Percentiles rank a stretch among this genome's conserved stretches.
These are phyloP conservation scores for Podarcis cretensis DNA, from an alignment of 2,113 vertebrate species.

Conservation along the genomic window DNA sequence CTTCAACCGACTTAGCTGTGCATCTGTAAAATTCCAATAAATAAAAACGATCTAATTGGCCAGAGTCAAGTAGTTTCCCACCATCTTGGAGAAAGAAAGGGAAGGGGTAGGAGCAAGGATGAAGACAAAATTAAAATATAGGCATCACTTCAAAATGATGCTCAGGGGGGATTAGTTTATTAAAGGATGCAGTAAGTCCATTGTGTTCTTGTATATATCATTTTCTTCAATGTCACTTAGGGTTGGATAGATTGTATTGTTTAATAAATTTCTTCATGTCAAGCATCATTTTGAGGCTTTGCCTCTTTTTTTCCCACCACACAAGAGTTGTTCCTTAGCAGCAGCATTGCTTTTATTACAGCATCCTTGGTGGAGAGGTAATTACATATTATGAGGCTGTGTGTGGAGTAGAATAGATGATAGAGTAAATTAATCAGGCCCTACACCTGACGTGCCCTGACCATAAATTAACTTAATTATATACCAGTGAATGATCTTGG, in stretches of 20 bases:
- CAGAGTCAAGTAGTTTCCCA: neutral
- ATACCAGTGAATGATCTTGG: constrained; percentile 5
- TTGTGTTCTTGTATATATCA: no score
- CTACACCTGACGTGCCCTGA: neutral
- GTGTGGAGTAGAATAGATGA: neutral
- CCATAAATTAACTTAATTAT: constrained; percentile 11
- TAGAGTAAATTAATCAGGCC: constrained; percentile 12
- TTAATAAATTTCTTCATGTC: neutral
- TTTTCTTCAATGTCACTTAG: neutral
- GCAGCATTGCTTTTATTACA: neutral
- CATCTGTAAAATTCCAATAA: neutral
- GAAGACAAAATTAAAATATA: neutral
- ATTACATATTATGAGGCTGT: rapidly evolving
- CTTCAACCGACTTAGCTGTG: neutral
- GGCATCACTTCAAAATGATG: neutral
- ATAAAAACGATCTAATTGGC: neutral
- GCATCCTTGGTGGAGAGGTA: rapidly evolving
- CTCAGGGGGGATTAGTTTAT: neutral
- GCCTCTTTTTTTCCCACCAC: neutral
- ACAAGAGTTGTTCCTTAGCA: neutral
- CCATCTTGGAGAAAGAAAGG: neutral
- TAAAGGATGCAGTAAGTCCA: neutral
- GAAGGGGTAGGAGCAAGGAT: neutral
- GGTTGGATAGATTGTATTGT: neutral
- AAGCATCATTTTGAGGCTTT: neutral